Evolutionary conservation across 2,797 vertebrate genomes (phyloP).

Genomic region (Octomys mimax): DNA sequence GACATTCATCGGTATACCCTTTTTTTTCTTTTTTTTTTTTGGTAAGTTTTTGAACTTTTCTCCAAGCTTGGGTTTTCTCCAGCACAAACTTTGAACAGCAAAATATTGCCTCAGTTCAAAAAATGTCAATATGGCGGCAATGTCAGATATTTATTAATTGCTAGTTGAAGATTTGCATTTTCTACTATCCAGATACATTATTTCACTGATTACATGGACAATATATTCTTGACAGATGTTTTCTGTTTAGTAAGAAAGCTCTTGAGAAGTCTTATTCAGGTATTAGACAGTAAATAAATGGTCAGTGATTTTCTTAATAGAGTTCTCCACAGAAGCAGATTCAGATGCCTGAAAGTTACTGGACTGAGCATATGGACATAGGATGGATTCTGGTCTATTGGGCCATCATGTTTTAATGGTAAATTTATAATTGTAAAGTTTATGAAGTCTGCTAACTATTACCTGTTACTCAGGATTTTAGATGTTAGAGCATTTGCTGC

Average conservation of each 20-base stretch:
- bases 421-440: conserved; percentile 57
- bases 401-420: conserved; percentile 33
- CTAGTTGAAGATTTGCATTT: background rate
- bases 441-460: conserved; percentile 53
- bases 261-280: background rate
- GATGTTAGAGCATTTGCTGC: background rate
- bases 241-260: background rate
- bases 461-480: background rate
- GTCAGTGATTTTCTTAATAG: conserved; percentile 49
- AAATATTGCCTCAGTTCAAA: background rate
- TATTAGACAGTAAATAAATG: background rate
- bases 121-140: background rate
- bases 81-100: background rate
- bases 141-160: background rate
- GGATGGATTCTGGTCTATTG: background rate
- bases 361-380: background rate
- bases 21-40: too few species aligned
- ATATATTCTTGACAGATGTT: background rate
- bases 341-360: conserved; percentile 49
- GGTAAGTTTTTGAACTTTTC: background rate
- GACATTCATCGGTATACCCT: too few species aligned
- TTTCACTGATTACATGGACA: background rate
- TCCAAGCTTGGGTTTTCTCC: background rate
- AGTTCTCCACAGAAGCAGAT: background rate
- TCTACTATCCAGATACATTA: background rate